Percentiles rank a stretch among this genome's conserved stretches.
These are phyloP conservation scores for Sylvietta virens DNA, from an alignment of 2,113 vertebrate species.

Conservation along the genomic window DNA sequence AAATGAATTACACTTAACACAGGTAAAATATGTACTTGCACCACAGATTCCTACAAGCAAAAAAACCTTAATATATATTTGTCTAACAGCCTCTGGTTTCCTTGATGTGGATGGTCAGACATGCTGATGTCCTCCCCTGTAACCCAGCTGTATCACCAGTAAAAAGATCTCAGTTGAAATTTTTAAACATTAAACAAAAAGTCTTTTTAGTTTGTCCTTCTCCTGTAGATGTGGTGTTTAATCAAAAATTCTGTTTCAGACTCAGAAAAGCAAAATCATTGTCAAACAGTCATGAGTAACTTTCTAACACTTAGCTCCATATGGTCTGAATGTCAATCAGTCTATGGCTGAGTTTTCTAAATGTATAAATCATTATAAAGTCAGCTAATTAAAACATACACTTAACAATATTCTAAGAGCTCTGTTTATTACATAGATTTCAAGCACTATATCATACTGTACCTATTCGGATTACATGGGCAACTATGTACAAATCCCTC, in stretches of 20 bases:
- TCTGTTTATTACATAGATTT: background rate
- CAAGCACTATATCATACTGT: constrained; percentile 45
- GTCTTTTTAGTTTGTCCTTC: background rate
- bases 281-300: background rate
- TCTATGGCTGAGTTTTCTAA: background rate
- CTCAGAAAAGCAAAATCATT: background rate
- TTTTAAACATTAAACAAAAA: background rate
- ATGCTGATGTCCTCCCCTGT: background rate
- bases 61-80: background rate
- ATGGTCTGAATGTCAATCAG: background rate
- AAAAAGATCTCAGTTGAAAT: background rate
- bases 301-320: background rate
- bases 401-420: background rate
- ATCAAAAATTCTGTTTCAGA: background rate
- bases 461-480: constrained; percentile 95
- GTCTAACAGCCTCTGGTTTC: background rate
- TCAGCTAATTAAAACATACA: background rate
- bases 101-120: background rate
- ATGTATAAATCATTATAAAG: background rate
- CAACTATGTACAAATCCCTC: constrained; percentile 93
- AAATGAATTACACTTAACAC: background rate
- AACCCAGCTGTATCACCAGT: background rate
- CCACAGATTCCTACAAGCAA: background rate
- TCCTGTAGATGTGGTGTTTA: background rate
- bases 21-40: background rate